These are phyloP conservation scores for Morpho helenor DNA, from an alignment of 2,888 invertebrate species.

Conservation along the genomic window DNA sequence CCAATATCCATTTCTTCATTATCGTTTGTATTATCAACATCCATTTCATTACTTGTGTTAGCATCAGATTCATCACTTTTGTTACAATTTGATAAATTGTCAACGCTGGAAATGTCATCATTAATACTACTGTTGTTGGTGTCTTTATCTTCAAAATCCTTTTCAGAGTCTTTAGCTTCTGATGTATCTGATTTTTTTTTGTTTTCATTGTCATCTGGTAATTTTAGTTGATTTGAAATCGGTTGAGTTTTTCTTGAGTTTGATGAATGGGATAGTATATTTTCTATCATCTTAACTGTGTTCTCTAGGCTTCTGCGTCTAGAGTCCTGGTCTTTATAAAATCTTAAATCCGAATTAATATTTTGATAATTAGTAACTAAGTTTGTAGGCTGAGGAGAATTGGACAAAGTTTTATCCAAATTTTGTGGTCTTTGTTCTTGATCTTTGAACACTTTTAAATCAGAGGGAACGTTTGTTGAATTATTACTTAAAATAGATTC, in stretches of 20 bases:
- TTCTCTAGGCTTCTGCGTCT: slow-evolving; percentile 57
- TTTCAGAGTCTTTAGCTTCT: slow-evolving; percentile 9
- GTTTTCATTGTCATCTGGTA: slow-evolving; percentile 5
- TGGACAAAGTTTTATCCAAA: neutral
- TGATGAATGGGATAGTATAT: slow-evolving; percentile 41
- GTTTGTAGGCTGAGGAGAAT: slow-evolving; percentile 5
- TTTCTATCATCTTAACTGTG: slow-evolving; percentile 58
- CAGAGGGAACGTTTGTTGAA: slow-evolving; percentile 3
- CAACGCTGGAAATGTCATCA: slow-evolving; percentile 5
- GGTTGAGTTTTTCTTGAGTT: slow-evolving; percentile 16
- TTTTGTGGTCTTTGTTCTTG: slow-evolving; percentile 3
- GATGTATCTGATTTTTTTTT: slow-evolving; percentile 4
- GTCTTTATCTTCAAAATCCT: slow-evolving; percentile 7
- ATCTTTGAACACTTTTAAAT: neutral
- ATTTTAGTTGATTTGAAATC: slow-evolving; percentile 2
- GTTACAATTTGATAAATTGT: slow-evolving; percentile 7
- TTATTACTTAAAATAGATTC: neutral
- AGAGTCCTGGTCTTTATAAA: slow-evolving; percentile 32
- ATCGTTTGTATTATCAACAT: slow-evolving; percentile 9
- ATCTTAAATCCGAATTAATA: slow-evolving; percentile 21
- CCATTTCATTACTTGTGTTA: slow-evolving; percentile 11
- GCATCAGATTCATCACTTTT: slow-evolving; percentile 9
- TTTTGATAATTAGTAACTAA: slow-evolving; percentile 13
- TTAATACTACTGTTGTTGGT: slow-evolving; percentile 8
- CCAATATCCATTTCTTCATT: slow-evolving; percentile 18